These are phyloP conservation scores for Parascotia fuliginaria DNA, from an alignment of 2,888 invertebrate genomes.

Conservation along the genomic window DNA sequence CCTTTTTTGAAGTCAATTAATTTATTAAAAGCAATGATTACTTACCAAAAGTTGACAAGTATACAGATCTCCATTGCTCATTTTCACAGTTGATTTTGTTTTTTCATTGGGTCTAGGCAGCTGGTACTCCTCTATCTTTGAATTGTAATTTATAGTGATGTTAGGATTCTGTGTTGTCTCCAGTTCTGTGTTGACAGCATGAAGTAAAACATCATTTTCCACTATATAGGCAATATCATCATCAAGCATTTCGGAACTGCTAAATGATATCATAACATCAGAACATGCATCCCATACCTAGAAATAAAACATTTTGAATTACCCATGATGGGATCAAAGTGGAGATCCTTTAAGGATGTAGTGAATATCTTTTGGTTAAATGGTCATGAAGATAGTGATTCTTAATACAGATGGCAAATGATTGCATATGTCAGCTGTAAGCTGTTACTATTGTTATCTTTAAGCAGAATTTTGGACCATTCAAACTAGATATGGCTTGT, in stretches of 20 bases:
- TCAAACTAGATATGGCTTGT: too few species aligned
- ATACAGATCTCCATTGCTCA: slow-evolving; percentile 88
- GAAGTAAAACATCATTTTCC: slow-evolving; percentile 95
- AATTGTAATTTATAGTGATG: slow-evolving; percentile 88
- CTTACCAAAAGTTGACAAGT: slow-evolving; percentile 90
- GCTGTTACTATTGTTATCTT: too few species aligned
- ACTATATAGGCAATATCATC: slow-evolving; percentile 95
- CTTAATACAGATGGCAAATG: too few species aligned
- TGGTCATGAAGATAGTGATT: too few species aligned
- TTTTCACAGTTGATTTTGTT: slow-evolving; percentile 74
- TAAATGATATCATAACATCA: slow-evolving; percentile 95
- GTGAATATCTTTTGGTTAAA: too few species aligned
- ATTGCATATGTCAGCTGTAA: too few species aligned
- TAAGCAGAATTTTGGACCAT: too few species aligned
- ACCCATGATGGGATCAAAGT: background rate
- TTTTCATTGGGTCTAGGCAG: slow-evolving; percentile 74
- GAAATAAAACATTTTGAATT: background rate
- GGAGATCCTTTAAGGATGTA: too few species aligned
- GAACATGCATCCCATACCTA: slow-evolving; percentile 98
- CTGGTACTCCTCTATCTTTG: slow-evolving; percentile 88
- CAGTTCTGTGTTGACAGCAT: slow-evolving; percentile 89
- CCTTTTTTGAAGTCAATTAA: background rate
- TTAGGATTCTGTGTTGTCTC: slow-evolving; percentile 73
- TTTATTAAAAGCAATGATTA: slow-evolving; percentile 26
- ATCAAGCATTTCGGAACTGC: slow-evolving; percentile 88